Percentiles rank a stretch among this genome's conserved stretches.
These are phyloP conservation scores for Malacosoma neustria DNA, from an alignment of 2,888 invertebrate genomes.

Conservation along the genomic window DNA sequence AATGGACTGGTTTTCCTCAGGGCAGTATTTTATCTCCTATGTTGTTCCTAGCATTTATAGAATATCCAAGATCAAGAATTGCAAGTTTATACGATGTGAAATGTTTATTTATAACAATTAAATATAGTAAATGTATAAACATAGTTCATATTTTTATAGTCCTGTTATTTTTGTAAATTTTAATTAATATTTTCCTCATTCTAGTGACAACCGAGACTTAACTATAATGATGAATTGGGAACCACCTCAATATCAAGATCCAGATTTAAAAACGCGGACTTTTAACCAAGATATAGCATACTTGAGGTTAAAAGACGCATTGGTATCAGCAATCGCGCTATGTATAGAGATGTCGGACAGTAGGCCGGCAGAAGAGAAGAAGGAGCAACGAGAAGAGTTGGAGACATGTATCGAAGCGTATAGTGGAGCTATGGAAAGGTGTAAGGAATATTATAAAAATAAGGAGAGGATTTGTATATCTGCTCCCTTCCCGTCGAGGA, in stretches of 20 bases:
- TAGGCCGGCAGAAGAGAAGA: slow-evolving; percentile 28
- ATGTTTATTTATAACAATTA: too few relatives aligned
- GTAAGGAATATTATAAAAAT: slow-evolving; percentile 31
- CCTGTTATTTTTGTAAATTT: too few relatives aligned
- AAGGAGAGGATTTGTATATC: slow-evolving; percentile 38
- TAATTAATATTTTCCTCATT: too few relatives aligned
- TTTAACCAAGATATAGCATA: slow-evolving; percentile 53
- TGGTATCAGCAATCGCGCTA: slow-evolving; percentile 44
- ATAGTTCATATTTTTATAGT: too few relatives aligned
- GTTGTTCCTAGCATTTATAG: too few relatives aligned
- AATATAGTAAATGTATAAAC: too few relatives aligned
- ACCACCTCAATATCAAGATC: slow-evolving; percentile 63
- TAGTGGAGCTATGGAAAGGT: slow-evolving; percentile 40
- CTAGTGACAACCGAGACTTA: slow-evolving; percentile 86
- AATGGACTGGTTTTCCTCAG: too few relatives aligned
- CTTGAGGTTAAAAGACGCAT: slow-evolving; percentile 46
- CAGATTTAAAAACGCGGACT: slow-evolving; percentile 35
- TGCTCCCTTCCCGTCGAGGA: slow-evolving; percentile 49
- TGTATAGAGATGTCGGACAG: slow-evolving; percentile 47
- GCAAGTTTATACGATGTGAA: too few relatives aligned
- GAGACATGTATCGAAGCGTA: slow-evolving; percentile 40
- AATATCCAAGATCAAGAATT: too few relatives aligned
- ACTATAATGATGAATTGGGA: slow-evolving; percentile 82
- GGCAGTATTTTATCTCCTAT: too few relatives aligned
- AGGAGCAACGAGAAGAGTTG: slow-evolving; percentile 34